Evolutionary conservation across 2,797 vertebrate genomes (phyloP), one percentile per base, ranked within the genome.

Genomic region (Mus caroli): DNA sequence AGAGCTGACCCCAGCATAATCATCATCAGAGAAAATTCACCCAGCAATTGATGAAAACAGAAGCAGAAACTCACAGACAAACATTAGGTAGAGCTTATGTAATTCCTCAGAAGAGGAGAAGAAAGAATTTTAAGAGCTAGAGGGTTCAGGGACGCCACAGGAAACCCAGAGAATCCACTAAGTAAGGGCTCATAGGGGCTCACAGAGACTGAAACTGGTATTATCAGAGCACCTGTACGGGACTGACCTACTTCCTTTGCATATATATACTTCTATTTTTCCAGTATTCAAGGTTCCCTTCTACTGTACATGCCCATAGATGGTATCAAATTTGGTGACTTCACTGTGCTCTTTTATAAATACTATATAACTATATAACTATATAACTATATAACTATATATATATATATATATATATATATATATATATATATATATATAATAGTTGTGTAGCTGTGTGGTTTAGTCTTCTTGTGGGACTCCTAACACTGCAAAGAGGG

Each of bases 311-410:
- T 12, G 77, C 40, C 50, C 80, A 37, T 8, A 83, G 85, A 90
- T 90, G 58, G 77, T 95, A 28, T 52, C 24, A 92, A 76, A 91
- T 15, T 56, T 88, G 13, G 12, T 58, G 56, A 15, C 34, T 95
- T 90, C 92, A 71, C 56, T 82, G 11, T 87, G 22, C 78, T 43
- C 43, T 43, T 43, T 43, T 43, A 43, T 43, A 43, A 43, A 3
- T 5, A 43, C 43, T 43, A 43, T 43, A 46, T 46, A 46, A 46
- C 46, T 46, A 46, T 46, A 46, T 46, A 46, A 46, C 46, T 46
- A 46, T 46, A 46, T 46, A 46, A 46, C 46, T 46, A 46, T 46
- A 46, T 46, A 46, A 46, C 43, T 46, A 46, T 46, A 46, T 46
- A 50, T 50, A 50, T 50, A 50, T 50, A 50, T 50, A 50, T 50